phyloP scores from a whole-genome alignment of 2,888 invertebrate species.

The Plebejus anna region DNA sequence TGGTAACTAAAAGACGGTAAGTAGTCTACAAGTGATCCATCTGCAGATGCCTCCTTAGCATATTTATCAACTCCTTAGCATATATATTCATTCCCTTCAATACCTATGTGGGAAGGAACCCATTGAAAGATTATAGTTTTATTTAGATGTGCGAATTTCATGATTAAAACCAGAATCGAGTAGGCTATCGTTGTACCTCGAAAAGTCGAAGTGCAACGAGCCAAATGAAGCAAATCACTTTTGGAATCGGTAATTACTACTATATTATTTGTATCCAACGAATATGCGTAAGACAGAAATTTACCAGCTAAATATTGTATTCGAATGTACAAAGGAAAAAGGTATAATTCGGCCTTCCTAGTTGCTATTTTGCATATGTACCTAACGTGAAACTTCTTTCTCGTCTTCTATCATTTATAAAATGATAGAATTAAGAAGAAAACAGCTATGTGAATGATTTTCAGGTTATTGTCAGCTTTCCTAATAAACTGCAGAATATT shows the following conservation, averaged over 20 bases:
- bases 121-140: conserved; percentile 34
- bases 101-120: conserved; percentile 27
- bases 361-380: no score
- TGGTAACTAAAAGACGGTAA: neutral
- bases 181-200: conserved; percentile 37
- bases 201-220: conserved; percentile 34
- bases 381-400: no score
- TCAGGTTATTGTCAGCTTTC: no score
- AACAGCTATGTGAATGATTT: no score
- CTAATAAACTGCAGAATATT: no score
- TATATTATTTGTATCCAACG: conserved; percentile 28
- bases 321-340: no score
- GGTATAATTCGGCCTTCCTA: no score
- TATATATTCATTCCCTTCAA: no score
- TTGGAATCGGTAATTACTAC: conserved; percentile 36
- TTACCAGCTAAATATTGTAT: no score
- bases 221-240: conserved; percentile 35
- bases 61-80: no score
- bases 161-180: conserved; percentile 33
- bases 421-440: no score
- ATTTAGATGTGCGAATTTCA: neutral
- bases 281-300: neutral
- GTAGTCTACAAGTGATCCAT: neutral
- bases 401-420: no score
- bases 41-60: neutral